Conservation (phyloP, 2,888 invertebrate species). For the Ellobium chinense region DNA sequence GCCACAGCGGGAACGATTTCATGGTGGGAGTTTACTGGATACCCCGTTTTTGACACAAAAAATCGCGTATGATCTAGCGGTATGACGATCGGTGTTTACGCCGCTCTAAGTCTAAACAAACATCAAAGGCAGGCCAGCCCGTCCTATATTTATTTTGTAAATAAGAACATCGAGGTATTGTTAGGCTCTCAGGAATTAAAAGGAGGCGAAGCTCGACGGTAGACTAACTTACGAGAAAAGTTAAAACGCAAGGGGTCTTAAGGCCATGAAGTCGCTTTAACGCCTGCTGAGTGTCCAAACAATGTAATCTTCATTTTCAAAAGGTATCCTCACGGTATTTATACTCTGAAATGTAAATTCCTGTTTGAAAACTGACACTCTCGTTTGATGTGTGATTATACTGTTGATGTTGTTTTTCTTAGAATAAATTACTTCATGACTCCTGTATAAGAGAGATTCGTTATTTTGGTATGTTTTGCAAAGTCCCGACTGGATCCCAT, state of each 20-base stretch:
- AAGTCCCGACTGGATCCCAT: too few species aligned
- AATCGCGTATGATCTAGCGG: not conserved
- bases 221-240: constrained; percentile 3
- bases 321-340: not conserved
- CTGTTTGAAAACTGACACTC: not conserved
- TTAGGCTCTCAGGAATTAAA: not conserved
- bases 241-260: not conserved
- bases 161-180: not conserved
- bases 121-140: constrained; percentile 15
- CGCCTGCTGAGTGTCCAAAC: not conserved
- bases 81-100: not conserved
- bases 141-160: constrained; percentile 20
- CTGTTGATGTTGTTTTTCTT: too few species aligned
- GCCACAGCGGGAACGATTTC: constrained; percentile 8
- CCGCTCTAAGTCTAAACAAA: not conserved
- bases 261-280: not conserved
- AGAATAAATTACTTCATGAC: too few species aligned
- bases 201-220: not conserved
- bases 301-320: not conserved
- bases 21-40: not conserved
- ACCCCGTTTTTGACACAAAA: not conserved
- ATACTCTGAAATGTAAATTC: not conserved
- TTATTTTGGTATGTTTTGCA: too few species aligned
- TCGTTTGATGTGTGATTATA: not conserved
- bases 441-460: too few species aligned